These are phyloP conservation scores for Euschistus heros DNA, from an alignment of 1,140 invertebrate genomes.

Conservation along the genomic window DNA sequence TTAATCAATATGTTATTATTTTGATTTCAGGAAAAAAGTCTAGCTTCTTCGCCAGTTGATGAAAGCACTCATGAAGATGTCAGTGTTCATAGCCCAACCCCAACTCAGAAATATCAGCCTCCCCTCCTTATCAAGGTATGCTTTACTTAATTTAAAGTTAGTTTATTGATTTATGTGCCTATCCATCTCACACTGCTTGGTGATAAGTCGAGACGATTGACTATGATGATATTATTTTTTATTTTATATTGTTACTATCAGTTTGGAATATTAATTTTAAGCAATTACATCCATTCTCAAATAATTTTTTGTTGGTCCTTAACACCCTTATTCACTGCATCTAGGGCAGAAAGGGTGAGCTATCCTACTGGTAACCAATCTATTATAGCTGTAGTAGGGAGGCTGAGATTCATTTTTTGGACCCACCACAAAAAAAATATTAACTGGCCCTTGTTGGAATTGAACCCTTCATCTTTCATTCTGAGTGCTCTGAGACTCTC, in stretches of 20 bases:
- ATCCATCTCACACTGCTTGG: background rate
- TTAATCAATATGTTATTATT: too few relatives aligned
- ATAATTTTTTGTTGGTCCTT: too few relatives aligned
- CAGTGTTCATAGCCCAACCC: constrained; percentile 10
- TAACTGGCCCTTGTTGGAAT: too few relatives aligned
- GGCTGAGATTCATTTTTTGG: too few relatives aligned
- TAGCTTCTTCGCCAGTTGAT: constrained; percentile 6
- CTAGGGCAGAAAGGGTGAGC: too few relatives aligned
- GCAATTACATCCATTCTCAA: background rate
- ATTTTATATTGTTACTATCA: background rate
- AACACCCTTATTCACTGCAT: too few relatives aligned
- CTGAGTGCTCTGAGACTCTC: too few relatives aligned
- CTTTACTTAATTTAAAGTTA: background rate
- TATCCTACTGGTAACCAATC: too few relatives aligned
- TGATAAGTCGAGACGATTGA: background rate
- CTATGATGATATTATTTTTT: background rate
- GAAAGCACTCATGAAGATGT: background rate
- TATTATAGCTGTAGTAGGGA: too few relatives aligned
- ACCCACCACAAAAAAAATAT: too few relatives aligned
- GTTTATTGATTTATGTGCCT: background rate
- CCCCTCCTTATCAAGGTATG: background rate
- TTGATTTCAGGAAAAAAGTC: constrained; percentile 10
- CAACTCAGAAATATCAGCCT: constrained; percentile 11
- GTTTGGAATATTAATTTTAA: background rate
- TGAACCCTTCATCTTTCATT: too few relatives aligned